A percentile compares a stretch with the other conserved stretches of the same genome.
phyloP scores from a whole-genome alignment of 2,797 vertebrate species.

The Psittacula derbiana region DNA sequence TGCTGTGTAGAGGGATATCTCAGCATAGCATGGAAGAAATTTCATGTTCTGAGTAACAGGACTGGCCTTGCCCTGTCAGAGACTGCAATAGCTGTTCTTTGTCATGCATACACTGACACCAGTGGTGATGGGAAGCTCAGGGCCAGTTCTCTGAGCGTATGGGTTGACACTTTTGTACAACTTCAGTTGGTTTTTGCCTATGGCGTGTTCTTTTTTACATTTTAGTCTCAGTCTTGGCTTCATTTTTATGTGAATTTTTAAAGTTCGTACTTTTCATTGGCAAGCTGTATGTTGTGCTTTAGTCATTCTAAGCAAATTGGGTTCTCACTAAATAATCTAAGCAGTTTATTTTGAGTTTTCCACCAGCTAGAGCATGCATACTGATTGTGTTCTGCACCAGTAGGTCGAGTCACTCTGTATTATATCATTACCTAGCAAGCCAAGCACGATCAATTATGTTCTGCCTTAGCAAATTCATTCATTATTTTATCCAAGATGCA shows the following conservation, averaged over 20 bases:
- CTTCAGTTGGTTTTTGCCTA: not conserved
- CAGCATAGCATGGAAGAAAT: not conserved
- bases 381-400: not conserved
- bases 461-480: not conserved
- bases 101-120: not conserved
- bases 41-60: not conserved
- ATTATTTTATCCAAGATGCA: conserved; percentile 25
- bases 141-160: accelerated
- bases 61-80: not conserved
- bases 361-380: not conserved
- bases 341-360: conserved; percentile 32
- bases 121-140: not conserved
- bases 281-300: not conserved
- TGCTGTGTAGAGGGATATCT: not conserved
- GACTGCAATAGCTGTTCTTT: not conserved
- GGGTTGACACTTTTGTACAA: not conserved
- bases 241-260: not conserved
- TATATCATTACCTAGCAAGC: conserved; percentile 5
- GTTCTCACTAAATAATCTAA: conserved; percentile 46
- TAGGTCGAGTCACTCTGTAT: not conserved
- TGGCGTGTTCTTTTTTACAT: not conserved
- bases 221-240: not conserved
- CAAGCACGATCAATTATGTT: conserved; percentile 27
- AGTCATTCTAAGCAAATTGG: conserved; percentile 23
- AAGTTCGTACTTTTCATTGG: not conserved